Conservation (phyloP, 2,888 invertebrate genomes). For the Pachycephus smyrnensis region DNA sequence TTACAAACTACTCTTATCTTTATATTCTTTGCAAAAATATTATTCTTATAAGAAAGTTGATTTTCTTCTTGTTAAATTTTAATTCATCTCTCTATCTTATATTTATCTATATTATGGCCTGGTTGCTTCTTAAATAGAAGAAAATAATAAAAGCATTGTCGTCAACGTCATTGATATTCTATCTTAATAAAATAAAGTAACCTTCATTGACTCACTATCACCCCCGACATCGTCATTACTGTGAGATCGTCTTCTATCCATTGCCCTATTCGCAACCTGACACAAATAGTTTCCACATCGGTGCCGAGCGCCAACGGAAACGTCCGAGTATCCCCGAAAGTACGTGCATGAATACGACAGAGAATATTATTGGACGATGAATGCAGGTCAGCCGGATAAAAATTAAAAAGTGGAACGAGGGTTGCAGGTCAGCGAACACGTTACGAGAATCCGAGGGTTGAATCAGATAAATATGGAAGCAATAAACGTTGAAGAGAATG, state of each 20-base stretch:
- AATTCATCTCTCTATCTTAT: background rate
- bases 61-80: background rate
- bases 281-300: background rate
- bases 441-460: background rate
- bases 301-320: background rate
- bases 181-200: background rate
- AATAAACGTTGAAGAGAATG: background rate
- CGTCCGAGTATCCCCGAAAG: conserved; percentile 5
- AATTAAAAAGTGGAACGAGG: conserved; percentile 1
- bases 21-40: background rate
- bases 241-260: background rate
- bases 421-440: background rate
- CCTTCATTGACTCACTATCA: background rate
- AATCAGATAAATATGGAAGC: background rate
- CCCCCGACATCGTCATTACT: background rate
- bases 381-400: conserved; percentile 10
- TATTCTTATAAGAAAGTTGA: background rate
- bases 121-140: background rate
- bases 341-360: background rate
- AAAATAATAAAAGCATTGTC: background rate
- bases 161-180: background rate
- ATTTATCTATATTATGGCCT: background rate
- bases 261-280: background rate
- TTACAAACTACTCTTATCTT: background rate
- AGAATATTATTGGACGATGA: conserved; percentile 10